Conservation (phyloP, 1,140 invertebrate genomes). For the Halyomorpha halys region DNA sequence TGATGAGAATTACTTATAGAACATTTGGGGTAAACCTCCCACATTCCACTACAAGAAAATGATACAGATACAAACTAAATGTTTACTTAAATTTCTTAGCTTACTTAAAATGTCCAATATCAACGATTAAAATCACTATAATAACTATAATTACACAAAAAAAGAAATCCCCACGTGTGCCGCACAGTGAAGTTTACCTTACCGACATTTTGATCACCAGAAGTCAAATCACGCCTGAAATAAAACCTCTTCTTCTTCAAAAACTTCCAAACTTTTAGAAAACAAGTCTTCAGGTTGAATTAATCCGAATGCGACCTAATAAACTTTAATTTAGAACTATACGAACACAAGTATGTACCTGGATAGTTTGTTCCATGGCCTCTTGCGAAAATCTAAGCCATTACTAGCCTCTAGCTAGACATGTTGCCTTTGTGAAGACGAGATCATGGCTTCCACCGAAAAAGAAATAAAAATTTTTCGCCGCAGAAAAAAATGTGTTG, state of each 20-base stretch:
- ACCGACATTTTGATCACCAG: conserved; percentile 21
- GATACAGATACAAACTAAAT: too few species aligned
- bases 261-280: too few species aligned
- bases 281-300: too few species aligned
- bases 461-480: background rate
- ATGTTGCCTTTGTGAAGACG: conserved; percentile 14
- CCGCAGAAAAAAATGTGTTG: too few species aligned
- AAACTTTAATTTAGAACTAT: background rate
- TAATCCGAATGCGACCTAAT: too few species aligned
- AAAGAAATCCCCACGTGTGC: conserved; percentile 19
- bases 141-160: background rate
- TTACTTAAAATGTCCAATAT: background rate
- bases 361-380: conserved; percentile 23
- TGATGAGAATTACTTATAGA: too few species aligned
- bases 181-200: conserved; percentile 16
- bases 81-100: background rate
- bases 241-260: background rate
- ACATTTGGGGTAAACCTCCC: too few species aligned
- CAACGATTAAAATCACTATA: background rate
- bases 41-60: too few species aligned
- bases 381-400: conserved; percentile 22
- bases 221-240: conserved; percentile 7
- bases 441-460: background rate
- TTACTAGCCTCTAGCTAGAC: conserved; percentile 12
- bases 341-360: conserved; percentile 8